Evolutionary conservation across 2,113 vertebrate genomes (phyloP).

Genomic region (Machaerirhynchus nigripectus): DNA sequence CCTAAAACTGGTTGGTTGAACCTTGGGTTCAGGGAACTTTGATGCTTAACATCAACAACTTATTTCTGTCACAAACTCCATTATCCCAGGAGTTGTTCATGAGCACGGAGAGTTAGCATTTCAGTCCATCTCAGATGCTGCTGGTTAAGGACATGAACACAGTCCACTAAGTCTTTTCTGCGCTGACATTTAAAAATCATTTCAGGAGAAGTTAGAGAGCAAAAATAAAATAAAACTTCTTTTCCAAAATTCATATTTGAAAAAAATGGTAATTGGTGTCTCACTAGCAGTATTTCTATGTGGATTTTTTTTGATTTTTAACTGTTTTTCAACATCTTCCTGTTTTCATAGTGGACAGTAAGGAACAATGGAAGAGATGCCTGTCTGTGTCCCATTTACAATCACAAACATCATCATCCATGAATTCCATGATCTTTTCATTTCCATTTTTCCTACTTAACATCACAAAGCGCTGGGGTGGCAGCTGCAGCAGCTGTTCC

Average conservation of each 20-base stretch:
- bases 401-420: background rate
- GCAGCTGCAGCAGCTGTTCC: background rate
- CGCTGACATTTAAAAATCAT: background rate
- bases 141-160: background rate
- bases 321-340: background rate
- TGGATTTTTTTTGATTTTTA: background rate
- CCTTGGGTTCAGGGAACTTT: background rate
- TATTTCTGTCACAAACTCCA: background rate
- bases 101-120: background rate
- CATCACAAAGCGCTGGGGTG: background rate
- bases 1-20: background rate
- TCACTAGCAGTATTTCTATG: background rate
- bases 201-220: background rate
- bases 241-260: background rate
- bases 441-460: background rate
- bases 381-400: fast-evolving
- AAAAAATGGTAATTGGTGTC: background rate
- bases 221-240: background rate
- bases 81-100: background rate
- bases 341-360: background rate
- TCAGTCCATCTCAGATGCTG: background rate
- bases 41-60: background rate
- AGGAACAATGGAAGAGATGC: background rate
- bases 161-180: background rate
- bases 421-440: background rate